These are phyloP conservation scores for Lasioglossum vierecki DNA, from an alignment of 2,888 invertebrate species.

Conservation along the genomic window DNA sequence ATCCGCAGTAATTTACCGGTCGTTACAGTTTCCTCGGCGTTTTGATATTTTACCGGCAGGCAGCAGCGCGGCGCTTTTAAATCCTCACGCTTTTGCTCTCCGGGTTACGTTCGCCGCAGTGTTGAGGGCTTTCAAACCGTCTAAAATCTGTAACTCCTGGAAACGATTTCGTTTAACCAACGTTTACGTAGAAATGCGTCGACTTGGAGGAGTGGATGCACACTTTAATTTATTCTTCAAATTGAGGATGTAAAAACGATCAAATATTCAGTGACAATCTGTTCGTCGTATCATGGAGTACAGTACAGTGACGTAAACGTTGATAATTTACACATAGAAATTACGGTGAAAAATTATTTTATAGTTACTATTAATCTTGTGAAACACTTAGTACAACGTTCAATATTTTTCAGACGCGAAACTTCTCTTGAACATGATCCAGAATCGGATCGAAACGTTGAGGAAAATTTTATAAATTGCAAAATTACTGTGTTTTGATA, in stretches of 20 bases:
- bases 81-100: background rate
- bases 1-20: slow-evolving; percentile 46
- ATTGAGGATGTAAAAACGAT: background rate
- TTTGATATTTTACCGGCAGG: slow-evolving; percentile 24
- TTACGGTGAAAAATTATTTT: too few species aligned
- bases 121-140: background rate
- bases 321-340: too few species aligned
- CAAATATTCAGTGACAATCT: background rate
- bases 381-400: too few species aligned
- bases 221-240: background rate
- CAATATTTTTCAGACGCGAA: too few species aligned
- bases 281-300: too few species aligned
- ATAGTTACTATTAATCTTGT: too few species aligned
- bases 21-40: slow-evolving; percentile 33
- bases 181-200: background rate
- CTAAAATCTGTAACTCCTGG: background rate
- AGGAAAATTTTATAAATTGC: too few species aligned
- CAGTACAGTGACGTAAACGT: too few species aligned
- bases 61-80: slow-evolving; percentile 24
- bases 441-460: too few species aligned
- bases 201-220: background rate
- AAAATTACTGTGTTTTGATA: too few species aligned
- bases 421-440: too few species aligned
- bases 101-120: slow-evolving; percentile 8
- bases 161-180: slow-evolving; percentile 10